Percentiles rank a stretch among this genome's conserved stretches.
phyloP scores from a whole-genome alignment of 2,113 vertebrate species.

The Mobula hypostoma region DNA sequence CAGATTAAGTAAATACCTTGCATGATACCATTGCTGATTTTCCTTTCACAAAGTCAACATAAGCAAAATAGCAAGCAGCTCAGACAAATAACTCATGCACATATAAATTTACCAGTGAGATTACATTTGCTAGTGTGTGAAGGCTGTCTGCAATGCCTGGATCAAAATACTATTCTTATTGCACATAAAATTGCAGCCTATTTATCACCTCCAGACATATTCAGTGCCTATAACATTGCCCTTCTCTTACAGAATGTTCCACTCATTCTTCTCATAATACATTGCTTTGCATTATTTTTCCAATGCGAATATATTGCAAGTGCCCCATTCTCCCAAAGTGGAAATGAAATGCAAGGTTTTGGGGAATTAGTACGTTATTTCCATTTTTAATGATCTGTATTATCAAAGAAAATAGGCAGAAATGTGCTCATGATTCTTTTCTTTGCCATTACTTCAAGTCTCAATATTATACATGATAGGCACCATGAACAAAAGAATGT shows the following conservation, averaged over 20 bases:
- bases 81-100: background rate
- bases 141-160: background rate
- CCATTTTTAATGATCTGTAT: background rate
- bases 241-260: background rate
- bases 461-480: background rate
- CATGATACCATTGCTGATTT: background rate
- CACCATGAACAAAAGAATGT: background rate
- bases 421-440: background rate
- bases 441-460: background rate
- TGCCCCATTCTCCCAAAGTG: background rate
- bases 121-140: background rate
- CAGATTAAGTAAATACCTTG: background rate
- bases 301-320: background rate
- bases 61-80: background rate
- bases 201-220: background rate
- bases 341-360: background rate
- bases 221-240: background rate
- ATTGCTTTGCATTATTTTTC: background rate
- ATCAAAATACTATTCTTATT: background rate
- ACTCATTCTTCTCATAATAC: no score
- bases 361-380: background rate
- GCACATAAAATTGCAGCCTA: background rate
- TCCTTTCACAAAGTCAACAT: background rate
- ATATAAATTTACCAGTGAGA: background rate
- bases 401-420: background rate